Conservation (phyloP, 2,113 vertebrate genomes). For the Pitta sordida region DNA sequence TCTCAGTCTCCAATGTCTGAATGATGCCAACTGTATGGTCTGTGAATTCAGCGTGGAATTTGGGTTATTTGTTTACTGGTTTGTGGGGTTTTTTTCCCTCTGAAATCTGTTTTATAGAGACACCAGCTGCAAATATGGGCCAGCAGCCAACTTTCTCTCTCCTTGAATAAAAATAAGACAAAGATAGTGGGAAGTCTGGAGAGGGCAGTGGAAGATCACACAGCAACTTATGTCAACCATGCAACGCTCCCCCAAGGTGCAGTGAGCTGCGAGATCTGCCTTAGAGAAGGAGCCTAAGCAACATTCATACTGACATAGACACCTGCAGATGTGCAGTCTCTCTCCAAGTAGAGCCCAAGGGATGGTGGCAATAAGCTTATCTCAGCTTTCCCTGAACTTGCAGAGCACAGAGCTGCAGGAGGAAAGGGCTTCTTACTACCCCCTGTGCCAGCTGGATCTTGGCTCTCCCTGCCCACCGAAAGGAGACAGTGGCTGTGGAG, state of each 20-base stretch:
- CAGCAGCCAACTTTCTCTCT: neutral
- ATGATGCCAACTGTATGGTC: neutral
- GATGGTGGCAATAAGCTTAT: neutral
- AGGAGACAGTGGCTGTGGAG: neutral
- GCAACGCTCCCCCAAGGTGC: fast-evolving
- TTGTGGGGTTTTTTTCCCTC: neutral
- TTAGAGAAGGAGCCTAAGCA: neutral
- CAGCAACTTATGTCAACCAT: neutral
- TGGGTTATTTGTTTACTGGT: conserved; percentile 10
- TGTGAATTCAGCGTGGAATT: neutral
- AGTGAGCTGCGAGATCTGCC: neutral
- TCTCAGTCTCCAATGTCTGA: neutral
- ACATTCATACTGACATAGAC: neutral
- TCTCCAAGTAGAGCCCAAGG: neutral
- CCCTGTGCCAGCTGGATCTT: neutral
- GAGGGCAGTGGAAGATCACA: neutral
- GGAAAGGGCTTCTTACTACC: neutral
- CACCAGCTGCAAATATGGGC: conserved; percentile 54
- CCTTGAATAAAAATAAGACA: conserved; percentile 23
- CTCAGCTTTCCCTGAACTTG: neutral
- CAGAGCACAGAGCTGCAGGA: neutral
- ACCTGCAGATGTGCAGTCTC: neutral
- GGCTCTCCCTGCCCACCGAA: fast-evolving
- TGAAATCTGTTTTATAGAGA: conserved; percentile 45
- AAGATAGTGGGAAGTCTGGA: neutral